Base-by-base conservation (phyloP, 2,797 vertebrate genomes). In the Alfaro cultratus region DNA sequence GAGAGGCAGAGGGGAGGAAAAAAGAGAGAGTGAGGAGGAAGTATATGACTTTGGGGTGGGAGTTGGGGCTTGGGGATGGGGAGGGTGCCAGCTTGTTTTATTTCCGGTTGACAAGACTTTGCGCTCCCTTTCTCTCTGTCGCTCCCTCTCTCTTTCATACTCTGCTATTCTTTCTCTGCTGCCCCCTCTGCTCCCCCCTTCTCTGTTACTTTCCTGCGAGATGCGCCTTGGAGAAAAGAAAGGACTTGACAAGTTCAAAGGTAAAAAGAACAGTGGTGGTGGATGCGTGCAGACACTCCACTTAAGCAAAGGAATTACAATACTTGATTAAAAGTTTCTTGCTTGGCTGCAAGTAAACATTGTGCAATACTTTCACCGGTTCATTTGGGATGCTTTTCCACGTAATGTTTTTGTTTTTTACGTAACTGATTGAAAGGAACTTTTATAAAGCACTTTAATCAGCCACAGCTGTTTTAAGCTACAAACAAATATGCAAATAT, bases 1-100 rank as follows among this genome's bases (percentile, higher is more conserved):
- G 82, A 71, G 89, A 90, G 86, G 88, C 83, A 86, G 89, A 89
- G 87, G 79, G 74, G 82, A 88, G 87, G 88, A 90, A 91, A 91
- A 0, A 43, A 83, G 91, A 90, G 91, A 85, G 90, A 93, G 91
- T 88, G 91, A 92, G 87, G 93, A 93, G 93, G 92, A 94, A 92
- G 93, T 92, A 87, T 95, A 93, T 94, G 94, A 94, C 93, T 94
- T 93, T 94, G 93, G 91, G 90, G 91, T 92, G 93, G 93, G 92
- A 92, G 93, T 75, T 88, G 92, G 92, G 91, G 91, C 92, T 93
- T 83, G 87, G 92, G 91, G 93, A 94, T 91, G 92, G 90, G 91
- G 93, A 92, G 93, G 91, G 94, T 95, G 95, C 94, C 96, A 95
- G 92, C 94, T 95, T 95, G 92, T 95, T 95, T 95, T 96, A 95